Percentiles rank a stretch among this genome's conserved stretches.
Conservation (phyloP, 2,797 vertebrate genomes). For the Capromys pilorides region DNA sequence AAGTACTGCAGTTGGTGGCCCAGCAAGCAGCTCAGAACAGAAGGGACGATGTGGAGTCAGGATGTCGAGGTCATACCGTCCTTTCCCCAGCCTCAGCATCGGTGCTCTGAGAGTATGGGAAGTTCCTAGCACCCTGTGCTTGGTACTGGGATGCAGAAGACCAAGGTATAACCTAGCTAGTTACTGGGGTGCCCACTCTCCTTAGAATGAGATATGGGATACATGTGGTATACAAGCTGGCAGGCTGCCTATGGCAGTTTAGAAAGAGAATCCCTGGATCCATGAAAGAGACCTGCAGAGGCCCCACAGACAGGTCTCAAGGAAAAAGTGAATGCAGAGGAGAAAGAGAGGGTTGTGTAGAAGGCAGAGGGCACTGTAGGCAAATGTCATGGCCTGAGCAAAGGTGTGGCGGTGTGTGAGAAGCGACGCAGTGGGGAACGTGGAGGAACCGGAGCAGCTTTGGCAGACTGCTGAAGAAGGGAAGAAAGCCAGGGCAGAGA, state of each 20-base stretch:
- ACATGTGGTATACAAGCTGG: neutral
- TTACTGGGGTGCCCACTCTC: neutral
- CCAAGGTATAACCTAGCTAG: neutral
- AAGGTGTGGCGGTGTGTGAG: neutral
- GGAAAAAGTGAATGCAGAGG: neutral
- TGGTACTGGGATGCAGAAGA: neutral
- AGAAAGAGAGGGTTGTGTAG: neutral
- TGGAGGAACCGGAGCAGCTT: neutral
- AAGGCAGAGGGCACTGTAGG: neutral
- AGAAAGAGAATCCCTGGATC: neutral
- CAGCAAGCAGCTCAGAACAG: neutral
- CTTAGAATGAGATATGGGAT: neutral
- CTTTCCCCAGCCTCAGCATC: neutral
- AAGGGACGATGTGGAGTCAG: neutral
- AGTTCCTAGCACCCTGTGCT: neutral
- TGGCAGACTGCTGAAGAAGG: neutral
- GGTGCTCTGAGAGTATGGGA: neutral
- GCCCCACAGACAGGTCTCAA: neutral
- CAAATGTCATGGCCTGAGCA: neutral
- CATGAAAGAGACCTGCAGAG: neutral
- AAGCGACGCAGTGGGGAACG: neutral
- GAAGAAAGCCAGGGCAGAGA: neutral
- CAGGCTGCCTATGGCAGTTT: neutral
- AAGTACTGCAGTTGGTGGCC: neutral
- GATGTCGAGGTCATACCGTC: neutral